A percentile compares a stretch with the other conserved stretches of the same genome.
Conservation (phyloP, 2,113 vertebrate genomes). For the Hippocampus comes region DNA sequence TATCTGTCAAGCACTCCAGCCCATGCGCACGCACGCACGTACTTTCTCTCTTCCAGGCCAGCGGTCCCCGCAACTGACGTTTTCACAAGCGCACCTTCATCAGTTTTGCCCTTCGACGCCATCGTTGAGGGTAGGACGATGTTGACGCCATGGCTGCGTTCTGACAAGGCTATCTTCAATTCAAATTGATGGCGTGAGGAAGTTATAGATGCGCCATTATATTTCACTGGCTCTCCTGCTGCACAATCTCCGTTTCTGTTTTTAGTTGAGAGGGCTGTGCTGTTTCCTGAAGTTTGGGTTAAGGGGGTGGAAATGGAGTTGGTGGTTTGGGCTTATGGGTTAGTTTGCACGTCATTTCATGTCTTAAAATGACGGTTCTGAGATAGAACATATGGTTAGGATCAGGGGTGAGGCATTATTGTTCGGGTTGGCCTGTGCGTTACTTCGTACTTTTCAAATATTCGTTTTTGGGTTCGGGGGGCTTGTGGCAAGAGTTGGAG, state of each 20-base stretch:
- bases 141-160: slow-evolving; percentile 50
- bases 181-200: slow-evolving; percentile 22
- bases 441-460: too few relatives aligned
- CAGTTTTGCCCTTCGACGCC: slow-evolving; percentile 60
- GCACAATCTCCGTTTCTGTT: slow-evolving; percentile 41
- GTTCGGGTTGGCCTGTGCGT: too few relatives aligned
- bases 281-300: slow-evolving; percentile 77
- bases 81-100: slow-evolving; percentile 64
- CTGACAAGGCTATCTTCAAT: slow-evolving; percentile 47
- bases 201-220: slow-evolving; percentile 10
- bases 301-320: not conserved
- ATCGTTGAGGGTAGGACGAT: slow-evolving; percentile 31
- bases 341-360: not conserved
- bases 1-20: slow-evolving; percentile 35
- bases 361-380: not conserved
- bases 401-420: not conserved
- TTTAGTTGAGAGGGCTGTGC: slow-evolving; percentile 58
- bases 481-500: too few relatives aligned
- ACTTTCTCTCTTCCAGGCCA: slow-evolving; percentile 30
- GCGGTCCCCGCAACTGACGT: slow-evolving; percentile 49
- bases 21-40: slow-evolving; percentile 17
- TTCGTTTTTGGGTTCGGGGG: too few relatives aligned
- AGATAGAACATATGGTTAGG: not conserved
- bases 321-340: too few relatives aligned
- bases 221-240: not conserved